phyloP scores from a whole-genome alignment of 2,113 vertebrate species.

The Xenotilapia leptura region DNA sequence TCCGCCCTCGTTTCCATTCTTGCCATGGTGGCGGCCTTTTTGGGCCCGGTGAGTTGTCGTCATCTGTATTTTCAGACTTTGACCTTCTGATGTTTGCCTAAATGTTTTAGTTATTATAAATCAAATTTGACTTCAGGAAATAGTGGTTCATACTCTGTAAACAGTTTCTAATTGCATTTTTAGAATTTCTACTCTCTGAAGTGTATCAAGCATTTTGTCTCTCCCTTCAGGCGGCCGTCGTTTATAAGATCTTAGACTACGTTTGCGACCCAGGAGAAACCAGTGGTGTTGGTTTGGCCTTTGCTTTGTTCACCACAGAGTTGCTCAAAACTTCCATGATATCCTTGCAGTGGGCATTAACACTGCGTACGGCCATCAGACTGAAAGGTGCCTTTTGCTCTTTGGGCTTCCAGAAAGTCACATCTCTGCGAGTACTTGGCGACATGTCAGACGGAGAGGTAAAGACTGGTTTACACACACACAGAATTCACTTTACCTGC shows the following conservation, averaged over 20 bases:
- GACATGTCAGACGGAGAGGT: conserved; percentile 76
- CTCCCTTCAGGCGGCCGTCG: conserved; percentile 64
- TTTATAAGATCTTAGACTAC: conserved; percentile 71
- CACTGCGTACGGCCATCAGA: conserved; percentile 70
- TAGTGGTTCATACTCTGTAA: neutral
- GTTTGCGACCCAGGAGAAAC: neutral
- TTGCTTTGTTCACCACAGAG: conserved; percentile 70
- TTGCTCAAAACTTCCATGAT: conserved; percentile 67
- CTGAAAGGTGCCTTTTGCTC: conserved; percentile 72
- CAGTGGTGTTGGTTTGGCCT: conserved; percentile 65
- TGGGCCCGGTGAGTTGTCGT: conserved; percentile 58
- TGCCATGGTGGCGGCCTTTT: conserved; percentile 44
- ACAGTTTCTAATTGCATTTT: neutral
- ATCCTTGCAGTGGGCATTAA: conserved; percentile 74
- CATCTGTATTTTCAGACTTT: neutral
- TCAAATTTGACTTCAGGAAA: neutral
- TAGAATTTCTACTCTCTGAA: neutral
- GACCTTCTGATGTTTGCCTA: neutral
- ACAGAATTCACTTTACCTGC: neutral
- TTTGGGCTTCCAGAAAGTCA: conserved; percentile 71
- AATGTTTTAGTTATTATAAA: neutral
- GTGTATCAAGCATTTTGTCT: neutral
- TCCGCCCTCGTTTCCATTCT: conserved; percentile 19
- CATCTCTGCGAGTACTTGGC: conserved; percentile 64
- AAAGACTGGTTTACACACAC: neutral